Evolutionary conservation across 35 echinoderm and acorn worm genomes (phyloP).

Genomic region (Amphiura filiformis): DNA sequence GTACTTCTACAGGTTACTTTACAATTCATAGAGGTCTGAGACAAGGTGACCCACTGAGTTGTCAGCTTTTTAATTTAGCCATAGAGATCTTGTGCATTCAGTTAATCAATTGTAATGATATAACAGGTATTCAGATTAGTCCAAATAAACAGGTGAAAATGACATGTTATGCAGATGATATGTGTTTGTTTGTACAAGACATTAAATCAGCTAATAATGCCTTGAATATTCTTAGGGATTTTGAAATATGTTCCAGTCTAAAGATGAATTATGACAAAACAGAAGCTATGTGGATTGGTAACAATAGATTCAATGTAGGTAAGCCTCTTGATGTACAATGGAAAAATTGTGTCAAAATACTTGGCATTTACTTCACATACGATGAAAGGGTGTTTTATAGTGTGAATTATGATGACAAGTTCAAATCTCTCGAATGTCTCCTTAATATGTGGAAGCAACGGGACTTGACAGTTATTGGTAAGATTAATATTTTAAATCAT

Average conservation of each 20-base stretch:
- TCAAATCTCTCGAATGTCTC: background rate
- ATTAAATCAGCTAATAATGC: background rate
- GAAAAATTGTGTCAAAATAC: background rate
- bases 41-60: background rate
- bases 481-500: background rate
- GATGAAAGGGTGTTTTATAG: background rate
- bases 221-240: background rate
- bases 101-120: background rate
- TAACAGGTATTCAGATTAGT: background rate
- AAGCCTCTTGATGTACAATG: background rate
- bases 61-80: background rate
- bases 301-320: background rate
- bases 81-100: background rate
- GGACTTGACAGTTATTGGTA: background rate
- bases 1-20: conserved; percentile 1
- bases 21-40: background rate
- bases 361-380: background rate
- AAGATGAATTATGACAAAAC: background rate
- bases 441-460: background rate
- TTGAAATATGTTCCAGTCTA: conserved; percentile 1
- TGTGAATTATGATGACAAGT: background rate
- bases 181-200: background rate
- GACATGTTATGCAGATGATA: background rate
- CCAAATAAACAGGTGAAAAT: background rate
- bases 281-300: conserved; percentile 3